Evolutionary conservation across 2,797 vertebrate species (phyloP).

Genomic region (Tragelaphus oryx): DNA sequence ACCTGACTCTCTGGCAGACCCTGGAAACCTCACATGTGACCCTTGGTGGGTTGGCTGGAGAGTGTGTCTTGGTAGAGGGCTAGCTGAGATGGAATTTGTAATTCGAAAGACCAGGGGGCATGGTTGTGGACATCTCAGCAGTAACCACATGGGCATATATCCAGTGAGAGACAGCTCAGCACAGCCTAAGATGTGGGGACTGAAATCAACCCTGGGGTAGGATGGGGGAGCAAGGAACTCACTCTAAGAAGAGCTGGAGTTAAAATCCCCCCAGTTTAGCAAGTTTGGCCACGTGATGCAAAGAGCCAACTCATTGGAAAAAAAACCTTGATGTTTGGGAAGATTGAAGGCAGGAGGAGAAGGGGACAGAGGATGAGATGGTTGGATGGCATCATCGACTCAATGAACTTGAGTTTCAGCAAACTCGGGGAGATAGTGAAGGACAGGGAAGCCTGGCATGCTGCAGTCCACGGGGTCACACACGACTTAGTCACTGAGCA

Average conservation of each 20-base stretch:
- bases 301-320: neutral
- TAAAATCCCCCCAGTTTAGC: neutral
- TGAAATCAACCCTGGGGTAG: neutral
- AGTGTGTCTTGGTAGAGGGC: accelerated
- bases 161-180: neutral
- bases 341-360: neutral
- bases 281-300: neutral
- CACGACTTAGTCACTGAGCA: neutral
- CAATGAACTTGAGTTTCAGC: neutral
- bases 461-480: neutral
- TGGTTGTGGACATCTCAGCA: neutral
- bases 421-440: neutral
- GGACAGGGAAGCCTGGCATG: neutral
- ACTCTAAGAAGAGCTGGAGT: neutral
- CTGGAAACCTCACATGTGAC: neutral
- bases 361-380: neutral
- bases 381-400: neutral
- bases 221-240: neutral
- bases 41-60: neutral
- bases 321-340: neutral
- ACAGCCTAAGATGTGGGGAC: neutral
- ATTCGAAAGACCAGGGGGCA: neutral
- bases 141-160: neutral
- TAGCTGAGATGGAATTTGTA: neutral
- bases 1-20: neutral